Percentiles rank a stretch among this genome's conserved stretches.
phyloP scores from a whole-genome alignment of 2,113 vertebrate species.

The Proterorhinus semilunaris region DNA sequence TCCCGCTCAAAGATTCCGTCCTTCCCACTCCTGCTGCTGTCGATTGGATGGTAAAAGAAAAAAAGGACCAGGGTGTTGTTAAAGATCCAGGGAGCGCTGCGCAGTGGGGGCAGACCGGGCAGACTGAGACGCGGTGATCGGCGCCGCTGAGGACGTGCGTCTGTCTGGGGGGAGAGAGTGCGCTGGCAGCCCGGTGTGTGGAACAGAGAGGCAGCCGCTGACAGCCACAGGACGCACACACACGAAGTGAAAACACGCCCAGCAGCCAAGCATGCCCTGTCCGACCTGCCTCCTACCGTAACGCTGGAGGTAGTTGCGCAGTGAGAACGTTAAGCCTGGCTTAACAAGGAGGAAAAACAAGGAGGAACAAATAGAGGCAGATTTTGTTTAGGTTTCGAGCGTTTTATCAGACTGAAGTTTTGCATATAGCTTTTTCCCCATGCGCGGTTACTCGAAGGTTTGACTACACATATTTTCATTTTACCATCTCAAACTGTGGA shows the following conservation, averaged over 20 bases:
- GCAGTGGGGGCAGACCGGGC: not conserved
- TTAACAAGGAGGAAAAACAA: too few species aligned
- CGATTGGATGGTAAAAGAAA: not conserved
- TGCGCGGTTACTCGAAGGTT: too few species aligned
- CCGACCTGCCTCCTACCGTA: conserved; percentile 63
- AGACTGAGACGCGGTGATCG: not conserved
- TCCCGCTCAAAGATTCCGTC: too few species aligned
- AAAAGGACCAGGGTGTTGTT: not conserved
- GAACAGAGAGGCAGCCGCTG: conserved; percentile 18
- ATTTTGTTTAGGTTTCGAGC: too few species aligned
- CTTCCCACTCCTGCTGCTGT: not conserved
- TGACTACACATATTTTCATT: too few species aligned
- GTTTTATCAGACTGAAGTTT: too few species aligned
- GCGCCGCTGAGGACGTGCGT: not conserved
- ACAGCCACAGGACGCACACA: conserved; percentile 26
- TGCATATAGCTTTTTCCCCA: too few species aligned
- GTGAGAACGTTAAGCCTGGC: not conserved
- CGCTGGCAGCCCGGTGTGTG: conserved; percentile 7
- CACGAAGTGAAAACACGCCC: conserved; percentile 58
- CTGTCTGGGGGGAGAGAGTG: not conserved
- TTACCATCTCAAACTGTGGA: too few species aligned
- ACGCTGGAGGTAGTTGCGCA: not conserved
- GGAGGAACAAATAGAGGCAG: too few species aligned
- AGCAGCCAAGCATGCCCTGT: conserved; percentile 51
- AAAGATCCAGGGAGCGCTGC: not conserved